phyloP scores from a whole-genome alignment of 2,888 invertebrate species.

The Tuberolachnus salignus region DNA sequence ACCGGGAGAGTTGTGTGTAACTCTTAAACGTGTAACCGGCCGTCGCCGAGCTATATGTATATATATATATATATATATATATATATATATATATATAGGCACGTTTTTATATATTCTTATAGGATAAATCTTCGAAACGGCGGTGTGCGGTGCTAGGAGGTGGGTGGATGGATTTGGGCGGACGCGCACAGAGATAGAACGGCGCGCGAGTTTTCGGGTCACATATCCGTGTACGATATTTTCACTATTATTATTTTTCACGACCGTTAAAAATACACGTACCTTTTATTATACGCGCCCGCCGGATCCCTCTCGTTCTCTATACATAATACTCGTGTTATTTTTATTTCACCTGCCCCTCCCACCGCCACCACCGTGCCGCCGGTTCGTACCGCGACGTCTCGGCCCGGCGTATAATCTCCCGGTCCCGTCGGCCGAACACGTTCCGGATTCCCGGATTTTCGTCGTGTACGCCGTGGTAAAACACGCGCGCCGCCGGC shows the following conservation, averaged over 20 bases:
- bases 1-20: too few relatives aligned
- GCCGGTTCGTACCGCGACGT: background rate
- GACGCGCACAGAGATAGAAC: background rate
- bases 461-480: background rate
- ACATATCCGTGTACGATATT: too few relatives aligned
- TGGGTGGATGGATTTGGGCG: background rate
- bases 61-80: too few relatives aligned
- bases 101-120: too few relatives aligned
- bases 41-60: too few relatives aligned
- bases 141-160: background rate
- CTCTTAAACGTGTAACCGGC: too few relatives aligned
- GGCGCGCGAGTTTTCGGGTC: background rate
- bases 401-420: constrained; percentile 27
- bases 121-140: too few relatives aligned
- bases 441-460: constrained; percentile 22
- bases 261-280: constrained; percentile 28
- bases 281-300: background rate
- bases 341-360: constrained; percentile 30
- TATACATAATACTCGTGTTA: background rate
- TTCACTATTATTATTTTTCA: too few relatives aligned
- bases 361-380: background rate
- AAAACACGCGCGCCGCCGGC: background rate
- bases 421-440: constrained; percentile 17
- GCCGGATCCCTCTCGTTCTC: background rate
- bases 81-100: too few relatives aligned